Evolutionary conservation across 2,113 vertebrate genomes (phyloP).

Genomic region (Erythrocebus patas): DNA sequence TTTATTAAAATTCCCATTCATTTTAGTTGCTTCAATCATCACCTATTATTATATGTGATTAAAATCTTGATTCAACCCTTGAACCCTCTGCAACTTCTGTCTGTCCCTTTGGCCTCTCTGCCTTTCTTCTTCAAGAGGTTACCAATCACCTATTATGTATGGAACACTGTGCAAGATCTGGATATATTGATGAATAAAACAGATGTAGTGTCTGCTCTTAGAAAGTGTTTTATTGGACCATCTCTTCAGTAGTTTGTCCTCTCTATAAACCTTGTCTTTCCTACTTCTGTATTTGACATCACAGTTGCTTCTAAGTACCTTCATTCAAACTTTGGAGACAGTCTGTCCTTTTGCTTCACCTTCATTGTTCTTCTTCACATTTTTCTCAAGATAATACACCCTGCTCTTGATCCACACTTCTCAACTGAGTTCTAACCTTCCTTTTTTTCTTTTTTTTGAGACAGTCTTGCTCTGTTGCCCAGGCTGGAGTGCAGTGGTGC

Average conservation of each 20-base stretch:
- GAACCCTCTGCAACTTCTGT: background rate
- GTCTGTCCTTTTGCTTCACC: background rate
- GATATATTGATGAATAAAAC: background rate
- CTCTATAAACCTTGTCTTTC: background rate
- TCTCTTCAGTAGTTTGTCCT: background rate
- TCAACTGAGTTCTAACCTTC: constrained; percentile 16
- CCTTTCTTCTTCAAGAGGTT: background rate
- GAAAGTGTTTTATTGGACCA: background rate
- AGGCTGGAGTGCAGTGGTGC: too few relatives aligned
- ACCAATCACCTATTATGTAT: background rate
- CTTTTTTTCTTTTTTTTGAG: background rate
- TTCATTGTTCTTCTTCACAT: background rate
- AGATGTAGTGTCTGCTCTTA: background rate
- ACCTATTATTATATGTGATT: background rate
- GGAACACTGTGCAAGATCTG: background rate
- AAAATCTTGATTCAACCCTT: constrained; percentile 15
- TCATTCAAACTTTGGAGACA: background rate
- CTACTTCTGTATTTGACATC: background rate
- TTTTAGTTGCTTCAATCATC: background rate
- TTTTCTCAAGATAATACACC: background rate
- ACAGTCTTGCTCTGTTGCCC: too few relatives aligned
- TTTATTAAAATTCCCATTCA: constrained; percentile 26
- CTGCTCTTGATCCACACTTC: background rate
- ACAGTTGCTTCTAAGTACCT: background rate
- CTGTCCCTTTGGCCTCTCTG: background rate